Conservation (phyloP, 1,140 invertebrate species). For the Camponotus pennsylvanicus region DNA sequence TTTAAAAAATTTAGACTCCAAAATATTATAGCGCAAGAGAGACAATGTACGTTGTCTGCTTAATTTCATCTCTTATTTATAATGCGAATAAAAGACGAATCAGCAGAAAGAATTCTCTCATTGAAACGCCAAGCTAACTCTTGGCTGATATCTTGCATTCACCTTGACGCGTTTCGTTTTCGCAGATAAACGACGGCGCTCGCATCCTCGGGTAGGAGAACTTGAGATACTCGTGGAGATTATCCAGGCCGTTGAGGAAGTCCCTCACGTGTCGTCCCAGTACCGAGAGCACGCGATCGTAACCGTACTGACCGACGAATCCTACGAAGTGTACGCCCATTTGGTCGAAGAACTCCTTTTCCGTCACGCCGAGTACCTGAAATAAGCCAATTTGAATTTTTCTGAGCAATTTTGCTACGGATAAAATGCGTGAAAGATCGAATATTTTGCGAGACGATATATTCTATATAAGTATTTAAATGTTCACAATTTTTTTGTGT, state of each 20-base stretch:
- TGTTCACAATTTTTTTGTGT: too few relatives aligned
- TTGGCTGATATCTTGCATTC: background rate
- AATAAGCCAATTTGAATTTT: constrained; percentile 27
- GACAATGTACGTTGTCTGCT: background rate
- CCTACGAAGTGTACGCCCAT: constrained; percentile 96
- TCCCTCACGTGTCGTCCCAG: constrained; percentile 97
- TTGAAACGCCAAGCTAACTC: background rate
- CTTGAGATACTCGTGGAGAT: constrained; percentile 98
- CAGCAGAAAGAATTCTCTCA: background rate
- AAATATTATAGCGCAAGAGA: background rate
- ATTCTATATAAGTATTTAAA: too few relatives aligned
- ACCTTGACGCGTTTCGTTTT: constrained; percentile 95
- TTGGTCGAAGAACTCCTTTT: constrained; percentile 95
- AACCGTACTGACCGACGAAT: constrained; percentile 97
- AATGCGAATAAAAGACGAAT: background rate
- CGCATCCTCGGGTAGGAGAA: constrained; percentile 97
- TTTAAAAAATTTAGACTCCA: background rate
- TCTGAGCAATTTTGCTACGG: background rate
- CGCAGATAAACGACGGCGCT: constrained; percentile 98
- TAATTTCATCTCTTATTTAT: background rate
- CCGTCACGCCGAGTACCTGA: constrained; percentile 93
- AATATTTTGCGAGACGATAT: background rate
- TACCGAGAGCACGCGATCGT: constrained; percentile 96
- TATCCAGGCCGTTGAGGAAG: constrained; percentile 98
- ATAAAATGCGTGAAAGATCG: background rate